Conservation (phyloP, 2,113 vertebrate genomes). For the Cranoglanis bouderius region DNA sequence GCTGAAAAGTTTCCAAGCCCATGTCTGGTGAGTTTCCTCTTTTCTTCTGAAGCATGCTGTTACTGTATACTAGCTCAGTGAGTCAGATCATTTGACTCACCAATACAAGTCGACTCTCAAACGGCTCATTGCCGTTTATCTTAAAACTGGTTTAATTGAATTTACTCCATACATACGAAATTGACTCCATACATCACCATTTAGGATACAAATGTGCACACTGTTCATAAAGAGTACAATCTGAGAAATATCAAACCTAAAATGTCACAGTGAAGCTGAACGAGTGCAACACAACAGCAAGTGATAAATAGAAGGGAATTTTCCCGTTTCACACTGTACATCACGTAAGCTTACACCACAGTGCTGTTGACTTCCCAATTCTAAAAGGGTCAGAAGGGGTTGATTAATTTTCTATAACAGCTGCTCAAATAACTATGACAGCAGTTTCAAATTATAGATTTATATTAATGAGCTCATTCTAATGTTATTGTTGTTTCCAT, state of each 20-base stretch:
- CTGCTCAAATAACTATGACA: too few relatives aligned
- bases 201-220: not conserved
- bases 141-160: not conserved
- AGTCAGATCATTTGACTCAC: not conserved
- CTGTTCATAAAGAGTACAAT: too few relatives aligned
- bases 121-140: not conserved
- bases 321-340: not conserved
- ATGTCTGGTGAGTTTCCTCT: conserved; percentile 64
- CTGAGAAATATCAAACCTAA: not conserved
- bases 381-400: too few relatives aligned
- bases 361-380: not conserved
- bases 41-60: not conserved
- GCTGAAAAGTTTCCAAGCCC: conserved; percentile 65
- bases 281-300: not conserved
- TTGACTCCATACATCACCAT: not conserved
- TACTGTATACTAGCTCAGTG: not conserved
- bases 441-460: too few relatives aligned
- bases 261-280: not conserved
- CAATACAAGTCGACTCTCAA: not conserved
- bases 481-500: not conserved
- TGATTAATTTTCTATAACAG: not conserved
- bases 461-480: not conserved
- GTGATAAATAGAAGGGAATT: not conserved
- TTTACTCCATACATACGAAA: not conserved
- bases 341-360: not conserved